These are phyloP conservation scores for Coendou prehensilis DNA, from an alignment of 2,797 vertebrate genomes.

Conservation along the genomic window DNA sequence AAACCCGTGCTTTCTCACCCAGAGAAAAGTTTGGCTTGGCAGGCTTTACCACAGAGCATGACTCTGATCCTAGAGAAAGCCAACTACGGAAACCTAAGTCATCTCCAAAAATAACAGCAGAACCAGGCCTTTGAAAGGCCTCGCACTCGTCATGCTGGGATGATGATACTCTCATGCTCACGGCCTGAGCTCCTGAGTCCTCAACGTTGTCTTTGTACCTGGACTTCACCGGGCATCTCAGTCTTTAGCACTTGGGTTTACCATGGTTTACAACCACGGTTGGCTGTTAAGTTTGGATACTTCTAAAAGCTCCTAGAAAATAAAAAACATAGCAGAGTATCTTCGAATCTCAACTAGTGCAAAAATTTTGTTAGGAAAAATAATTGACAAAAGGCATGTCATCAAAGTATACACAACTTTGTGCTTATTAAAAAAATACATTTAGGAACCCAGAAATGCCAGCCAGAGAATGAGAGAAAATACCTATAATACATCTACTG, in stretches of 20 bases:
- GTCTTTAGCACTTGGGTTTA: conserved; percentile 45
- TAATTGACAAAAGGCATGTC: not conserved
- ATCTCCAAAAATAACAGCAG: conserved; percentile 92
- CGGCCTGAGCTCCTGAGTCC: conserved; percentile 84
- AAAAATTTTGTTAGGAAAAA: not conserved
- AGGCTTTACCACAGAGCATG: conserved; percentile 87
- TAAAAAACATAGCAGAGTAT: not conserved
- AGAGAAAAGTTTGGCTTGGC: conserved; percentile 91
- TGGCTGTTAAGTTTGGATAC: conserved; percentile 23
- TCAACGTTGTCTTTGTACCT: conserved; percentile 67
- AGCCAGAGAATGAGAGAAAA: not conserved
- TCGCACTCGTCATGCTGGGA: conserved; percentile 86
- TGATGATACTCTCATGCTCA: conserved; percentile 81
- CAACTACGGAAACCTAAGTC: conserved; percentile 88
- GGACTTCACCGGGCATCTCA: conserved; percentile 74
- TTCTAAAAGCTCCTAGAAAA: conserved; percentile 7
- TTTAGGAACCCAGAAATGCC: not conserved
- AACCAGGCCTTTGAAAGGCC: conserved; percentile 87
- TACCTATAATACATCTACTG: not conserved
- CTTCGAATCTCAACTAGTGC: not conserved
- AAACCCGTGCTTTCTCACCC: conserved; percentile 91
- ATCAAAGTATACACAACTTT: not conserved
- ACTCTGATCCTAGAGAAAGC: conserved; percentile 88
- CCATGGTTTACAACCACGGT: not conserved
- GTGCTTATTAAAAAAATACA: not conserved